Evolutionary conservation across 2,113 vertebrate genomes (phyloP), one percentile per base, ranked within the genome.

Genomic region (Oceanodroma tethys): DNA sequence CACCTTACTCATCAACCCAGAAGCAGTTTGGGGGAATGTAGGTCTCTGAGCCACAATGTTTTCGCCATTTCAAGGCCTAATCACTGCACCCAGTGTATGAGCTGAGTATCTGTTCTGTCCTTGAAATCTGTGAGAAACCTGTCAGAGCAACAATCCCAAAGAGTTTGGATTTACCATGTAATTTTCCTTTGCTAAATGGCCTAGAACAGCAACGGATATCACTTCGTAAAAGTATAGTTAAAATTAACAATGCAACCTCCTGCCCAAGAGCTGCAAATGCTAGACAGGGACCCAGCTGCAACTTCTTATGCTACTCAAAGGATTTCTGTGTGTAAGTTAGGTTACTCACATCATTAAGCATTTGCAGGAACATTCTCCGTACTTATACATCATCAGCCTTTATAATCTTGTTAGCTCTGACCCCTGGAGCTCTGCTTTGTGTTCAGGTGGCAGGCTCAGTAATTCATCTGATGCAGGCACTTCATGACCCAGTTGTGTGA

Each of bases 281-380:
- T 71, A 58, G 62, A 12, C 47, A 43, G 82, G 48, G 90, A 68
- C 88, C 78, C 66, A 50, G 4, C 68, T 94, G 82, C 86, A 91
- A n/a, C 82, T 80, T 56, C 76, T 53, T 89, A 48, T 32, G 67
- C 88, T 74, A 8, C 83, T 83, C 91, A 45, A 45, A 96, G 80
- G 86, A 94, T 80, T 95, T 80, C 81, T 42, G 2, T 17, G 62
- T 88, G 53, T 72, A 30, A 73, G 75, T 86, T 65, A 43, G 40
- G 75, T 90, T 95, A 38, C 79, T 80, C 88, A 68, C 82, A 88
- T 90, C 88, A 73, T 92, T 90, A 95, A 92, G 50, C 80, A 78
- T 81, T 86, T 90, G 71, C 53, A 88, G 40, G 34, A 76, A 42
- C 34, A 10, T 70, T 88, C 82, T 73, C 53, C 1, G 5, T 53